phyloP scores from a whole-genome alignment of 1,140 invertebrate genomes.

The Zaprionus ornatus region DNA sequence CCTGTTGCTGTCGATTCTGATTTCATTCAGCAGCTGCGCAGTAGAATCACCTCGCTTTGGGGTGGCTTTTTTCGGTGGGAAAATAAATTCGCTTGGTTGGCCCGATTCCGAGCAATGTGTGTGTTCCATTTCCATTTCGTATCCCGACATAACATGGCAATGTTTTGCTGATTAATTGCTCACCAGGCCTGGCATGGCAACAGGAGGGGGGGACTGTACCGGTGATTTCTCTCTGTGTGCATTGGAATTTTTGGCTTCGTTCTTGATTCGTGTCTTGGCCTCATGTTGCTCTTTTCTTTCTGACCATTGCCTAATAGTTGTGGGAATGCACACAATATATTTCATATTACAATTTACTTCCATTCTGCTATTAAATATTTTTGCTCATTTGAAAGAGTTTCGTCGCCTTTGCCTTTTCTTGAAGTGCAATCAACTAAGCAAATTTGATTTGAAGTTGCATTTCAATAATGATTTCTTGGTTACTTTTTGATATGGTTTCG shows the following conservation, averaged over 20 bases:
- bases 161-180: conserved; percentile 59
- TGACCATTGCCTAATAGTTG: conserved; percentile 31
- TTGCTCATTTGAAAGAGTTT: conserved; percentile 1
- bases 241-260: conserved; percentile 44
- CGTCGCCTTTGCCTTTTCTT: conserved; percentile 3
- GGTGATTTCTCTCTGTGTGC: conserved; percentile 21
- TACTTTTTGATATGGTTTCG: conserved; percentile 29
- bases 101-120: conserved; percentile 6
- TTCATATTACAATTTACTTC: conserved; percentile 16
- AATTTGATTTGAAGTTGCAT: conserved; percentile 41
- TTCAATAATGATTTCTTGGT: conserved; percentile 11
- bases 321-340: conserved; percentile 46
- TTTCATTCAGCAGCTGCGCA: conserved; percentile 67
- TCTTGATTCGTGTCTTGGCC: conserved; percentile 25
- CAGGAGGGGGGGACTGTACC: conserved; percentile 56
- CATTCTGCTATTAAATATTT: conserved; percentile 11
- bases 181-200: background rate
- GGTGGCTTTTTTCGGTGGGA: conserved; percentile 72
- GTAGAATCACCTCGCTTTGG: conserved; percentile 41
- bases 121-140: conserved; percentile 36
- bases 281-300: conserved; percentile 66
- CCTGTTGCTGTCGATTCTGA: conserved; percentile 40
- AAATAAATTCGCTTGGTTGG: conserved; percentile 44
- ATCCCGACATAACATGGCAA: conserved; percentile 29
- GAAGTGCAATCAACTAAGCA: conserved; percentile 50